Conservation (phyloP, 1,140 invertebrate species). For the Sinella curviseta region DNA sequence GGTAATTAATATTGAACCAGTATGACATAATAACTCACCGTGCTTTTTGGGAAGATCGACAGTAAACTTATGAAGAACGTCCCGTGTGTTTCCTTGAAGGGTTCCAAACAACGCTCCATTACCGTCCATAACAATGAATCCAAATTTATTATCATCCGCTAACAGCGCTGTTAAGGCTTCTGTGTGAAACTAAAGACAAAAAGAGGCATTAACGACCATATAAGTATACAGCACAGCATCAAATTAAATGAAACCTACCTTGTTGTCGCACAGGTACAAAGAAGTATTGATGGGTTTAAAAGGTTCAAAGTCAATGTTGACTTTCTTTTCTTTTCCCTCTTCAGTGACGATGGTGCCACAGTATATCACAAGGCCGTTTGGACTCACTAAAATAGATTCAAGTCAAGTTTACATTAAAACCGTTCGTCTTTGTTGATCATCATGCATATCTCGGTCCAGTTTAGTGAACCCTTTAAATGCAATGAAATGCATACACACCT, state of each 20-base stretch:
- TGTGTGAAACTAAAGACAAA: constrained; percentile 73
- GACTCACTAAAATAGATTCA: constrained; percentile 75
- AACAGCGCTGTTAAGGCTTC: constrained; percentile 95
- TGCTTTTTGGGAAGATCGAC: constrained; percentile 99
- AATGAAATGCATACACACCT: too few relatives aligned
- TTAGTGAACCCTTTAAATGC: too few relatives aligned
- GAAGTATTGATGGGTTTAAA: constrained; percentile 99
- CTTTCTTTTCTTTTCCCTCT: constrained; percentile 99
- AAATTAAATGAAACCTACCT: constrained; percentile 58
- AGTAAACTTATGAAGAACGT: constrained; percentile 98
- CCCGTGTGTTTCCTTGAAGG: constrained; percentile 86
- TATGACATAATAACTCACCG: constrained; percentile 65
- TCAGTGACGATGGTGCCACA: constrained; percentile 99
- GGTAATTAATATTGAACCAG: too few relatives aligned
- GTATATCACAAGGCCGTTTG: constrained; percentile 98
- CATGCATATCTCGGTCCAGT: too few relatives aligned
- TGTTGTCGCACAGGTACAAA: constrained; percentile 98
- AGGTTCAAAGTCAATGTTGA: constrained; percentile 99
- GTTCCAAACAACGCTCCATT: constrained; percentile 99
- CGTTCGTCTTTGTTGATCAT: background rate
- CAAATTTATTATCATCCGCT: constrained; percentile 99
- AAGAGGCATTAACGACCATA: constrained; percentile 3
- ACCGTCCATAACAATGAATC: constrained; percentile 99
- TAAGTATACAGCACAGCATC: background rate
- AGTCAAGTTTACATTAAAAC: background rate